Evolutionary conservation across 2,113 vertebrate genomes (phyloP), one percentile per base, ranked within the genome.

Genomic region (Tachycineta bicolor): DNA sequence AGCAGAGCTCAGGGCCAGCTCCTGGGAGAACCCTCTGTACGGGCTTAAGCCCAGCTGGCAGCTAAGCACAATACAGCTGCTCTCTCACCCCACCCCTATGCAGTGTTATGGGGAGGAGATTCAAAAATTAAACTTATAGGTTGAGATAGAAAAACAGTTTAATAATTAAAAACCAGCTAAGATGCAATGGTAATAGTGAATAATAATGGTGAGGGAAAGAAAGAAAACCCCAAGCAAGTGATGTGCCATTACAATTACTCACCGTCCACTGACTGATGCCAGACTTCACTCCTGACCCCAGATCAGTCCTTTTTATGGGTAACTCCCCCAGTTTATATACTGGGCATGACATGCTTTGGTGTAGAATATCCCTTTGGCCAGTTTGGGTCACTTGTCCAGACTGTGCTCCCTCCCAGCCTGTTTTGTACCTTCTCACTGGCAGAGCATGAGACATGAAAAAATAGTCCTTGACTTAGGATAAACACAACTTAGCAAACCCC

Each of bases 201-300:
- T 69, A 47, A 47, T 60, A 41, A 46, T 12, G 9, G 11, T 29
- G 29, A 59, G 39, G 37, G 37, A 49, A 82, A 41, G 44, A 11
- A 44, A 28, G 25, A 19, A 74, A 39, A 23, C 26, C 3, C 19
- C 24, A 31, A 43, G 23, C 11, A 34, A 43, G 18, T 19, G 47
- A 19, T 76, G 25, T 1, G 0, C 14, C 37, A 37, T 37, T 37
- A 37, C 37, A 37, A 19, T 37, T 37, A 37, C 37, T 37, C 37
- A 37, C 37, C 0, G 0, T 29, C 20, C 1, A 2, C 47, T 76
- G 78, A 7, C 24, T 14, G 14, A 13, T 62, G 25, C 14, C 34
- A 34, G 63, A 14, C 12, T 25, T 53, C 31, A 25, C 43, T 69
- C 18, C 10, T 53, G 41, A 26, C 24, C 26, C 56, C 71, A 49